Conservation (phyloP, 1,140 invertebrate genomes). For the Aphis craccivora region DNA sequence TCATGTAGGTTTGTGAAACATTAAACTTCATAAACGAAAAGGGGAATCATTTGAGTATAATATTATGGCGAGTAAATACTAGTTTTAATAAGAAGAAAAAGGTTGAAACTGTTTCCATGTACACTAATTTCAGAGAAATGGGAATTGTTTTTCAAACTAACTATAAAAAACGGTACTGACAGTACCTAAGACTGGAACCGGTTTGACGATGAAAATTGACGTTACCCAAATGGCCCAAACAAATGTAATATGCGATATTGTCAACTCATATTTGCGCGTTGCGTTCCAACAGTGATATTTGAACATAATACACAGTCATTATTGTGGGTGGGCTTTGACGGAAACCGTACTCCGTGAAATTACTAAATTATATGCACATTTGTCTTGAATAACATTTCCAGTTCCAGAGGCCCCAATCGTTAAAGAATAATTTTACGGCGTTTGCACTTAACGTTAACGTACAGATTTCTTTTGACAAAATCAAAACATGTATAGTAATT, state of each 20-base stretch:
- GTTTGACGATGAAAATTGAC: not conserved
- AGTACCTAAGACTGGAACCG: not conserved
- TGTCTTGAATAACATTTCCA: conserved; percentile 9
- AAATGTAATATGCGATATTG: not conserved
- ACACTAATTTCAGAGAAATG: not conserved
- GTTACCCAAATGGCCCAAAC: not conserved
- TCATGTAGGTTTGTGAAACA: not conserved
- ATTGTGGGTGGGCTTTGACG: not conserved
- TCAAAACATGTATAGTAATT: not conserved
- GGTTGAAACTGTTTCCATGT: not conserved
- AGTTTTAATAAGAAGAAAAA: not conserved
- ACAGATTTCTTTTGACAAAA: conserved; percentile 4
- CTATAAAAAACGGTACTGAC: not conserved
- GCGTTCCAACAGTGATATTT: not conserved
- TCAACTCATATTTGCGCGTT: not conserved
- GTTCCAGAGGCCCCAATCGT: not conserved
- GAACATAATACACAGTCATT: not conserved
- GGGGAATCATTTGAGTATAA: not conserved
- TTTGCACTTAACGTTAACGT: not conserved
- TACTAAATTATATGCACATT: conserved; percentile 35
- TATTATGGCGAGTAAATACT: not conserved
- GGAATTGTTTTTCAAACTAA: not conserved
- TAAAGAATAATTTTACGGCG: conserved; percentile 25
- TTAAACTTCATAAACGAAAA: not conserved
- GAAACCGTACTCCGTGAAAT: conserved; percentile 41